Evolutionary conservation across 2,797 vertebrate genomes (phyloP), one percentile per base, ranked within the genome.

Genomic region (Poeciliopsis infans): DNA sequence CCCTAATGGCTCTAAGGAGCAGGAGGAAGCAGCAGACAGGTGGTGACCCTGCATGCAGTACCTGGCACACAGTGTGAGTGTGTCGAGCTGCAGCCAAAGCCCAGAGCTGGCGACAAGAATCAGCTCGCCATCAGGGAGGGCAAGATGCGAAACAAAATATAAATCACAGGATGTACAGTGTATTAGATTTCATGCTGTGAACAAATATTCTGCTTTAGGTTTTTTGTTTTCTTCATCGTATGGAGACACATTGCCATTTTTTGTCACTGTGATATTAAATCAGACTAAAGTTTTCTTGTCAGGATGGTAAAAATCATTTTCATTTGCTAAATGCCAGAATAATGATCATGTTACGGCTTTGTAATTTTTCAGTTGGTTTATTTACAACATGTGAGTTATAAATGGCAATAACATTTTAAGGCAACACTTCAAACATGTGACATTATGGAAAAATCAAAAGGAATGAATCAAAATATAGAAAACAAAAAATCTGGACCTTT

Each of bases 11-110:
- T 59, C 77, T 74, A 81, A 81, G 82, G 47, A 36, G 80, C 76
- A 69, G 28, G 81, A 76, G 75, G 76, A 88, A 33, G 87, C 87
- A 91, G 89, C 88, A 91, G 87, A 91, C 93, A 93, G 94, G 92
- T 94, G 93, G 93, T 89, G 90, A 93, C 93, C 89, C 93, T 92
- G 93, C 92, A 92, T 92, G 93, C 85, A 86, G 89, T 85, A 94
- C 87, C 89, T 90, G 88, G 90, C 90, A 87, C 80, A 73, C 71
- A 77, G 85, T 81, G 77, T 6, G 83, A 88, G 79, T 16, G 68
- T 8, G 46, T 47, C 61, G 84, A 86, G 70, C 83, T 81, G 55
- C 46, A 12, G 93, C 90, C 92, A 93, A 89, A 83, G 41, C 87
- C 91, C 78, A 89, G 80, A 79, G 82, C 89, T 84, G 79, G 85